phyloP scores from a whole-genome alignment of 2,888 invertebrate genomes.

The Aphidoletes aphidimyza region DNA sequence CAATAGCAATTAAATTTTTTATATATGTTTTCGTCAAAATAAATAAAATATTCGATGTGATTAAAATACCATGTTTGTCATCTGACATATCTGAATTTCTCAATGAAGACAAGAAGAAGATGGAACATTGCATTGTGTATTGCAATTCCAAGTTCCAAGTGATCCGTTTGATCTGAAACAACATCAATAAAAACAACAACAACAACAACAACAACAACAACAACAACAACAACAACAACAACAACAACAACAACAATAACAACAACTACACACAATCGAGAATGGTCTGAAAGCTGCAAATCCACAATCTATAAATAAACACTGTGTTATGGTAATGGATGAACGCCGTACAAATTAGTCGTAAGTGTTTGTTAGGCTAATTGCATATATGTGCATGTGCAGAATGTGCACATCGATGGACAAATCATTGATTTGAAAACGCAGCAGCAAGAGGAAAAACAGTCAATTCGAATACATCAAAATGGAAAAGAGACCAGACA shows the following conservation, averaged over 20 bases:
- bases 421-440: conserved; percentile 41
- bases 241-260: too few species aligned
- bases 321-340: conserved; percentile 22
- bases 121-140: neutral
- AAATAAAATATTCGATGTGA: too few species aligned
- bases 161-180: conserved; percentile 14
- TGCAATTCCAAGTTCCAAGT: conserved; percentile 20
- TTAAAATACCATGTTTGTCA: too few species aligned
- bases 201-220: too few species aligned
- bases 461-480: conserved; percentile 26
- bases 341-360: conserved; percentile 40
- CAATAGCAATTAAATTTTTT: neutral
- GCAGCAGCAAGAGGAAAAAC: neutral
- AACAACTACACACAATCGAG: too few species aligned
- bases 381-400: conserved; percentile 45
- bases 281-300: conserved; percentile 2
- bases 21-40: too few species aligned
- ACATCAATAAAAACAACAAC: neutral
- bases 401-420: conserved; percentile 32
- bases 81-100: too few species aligned
- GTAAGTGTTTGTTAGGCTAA: conserved; percentile 49
- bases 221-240: too few species aligned
- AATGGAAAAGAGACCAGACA: conserved; percentile 49
- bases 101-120: too few species aligned
- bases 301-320: conserved; percentile 49